Percentiles rank a stretch among this genome's conserved stretches.
Evolutionary conservation across 2,888 invertebrate genomes (phyloP).

Genomic region (Drosophila monieri): DNA sequence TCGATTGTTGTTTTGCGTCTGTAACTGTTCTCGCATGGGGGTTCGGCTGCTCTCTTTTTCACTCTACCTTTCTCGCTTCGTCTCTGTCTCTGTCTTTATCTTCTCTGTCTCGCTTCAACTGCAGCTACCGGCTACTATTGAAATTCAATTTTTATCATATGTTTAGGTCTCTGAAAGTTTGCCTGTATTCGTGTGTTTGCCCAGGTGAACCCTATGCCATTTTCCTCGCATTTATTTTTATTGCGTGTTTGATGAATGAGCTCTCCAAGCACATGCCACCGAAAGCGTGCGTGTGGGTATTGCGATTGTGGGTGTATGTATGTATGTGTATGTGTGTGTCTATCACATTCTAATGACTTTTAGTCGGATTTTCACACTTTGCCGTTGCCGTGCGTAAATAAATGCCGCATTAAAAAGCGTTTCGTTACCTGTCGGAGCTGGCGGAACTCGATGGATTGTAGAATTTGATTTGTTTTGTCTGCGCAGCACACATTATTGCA

Average conservation of each 20-base stretch:
- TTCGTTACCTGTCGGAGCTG: conserved; percentile 93
- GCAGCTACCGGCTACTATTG: conserved; percentile 54
- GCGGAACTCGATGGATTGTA: conserved; percentile 94
- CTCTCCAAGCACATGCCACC: conserved; percentile 43
- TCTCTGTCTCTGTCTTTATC: conserved; percentile 22
- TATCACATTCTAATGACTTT: conserved; percentile 38
- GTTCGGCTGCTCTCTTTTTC: neutral
- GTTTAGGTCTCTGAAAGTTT: conserved; percentile 24
- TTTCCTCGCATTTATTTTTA: conserved; percentile 43
- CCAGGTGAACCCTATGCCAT: conserved; percentile 26
- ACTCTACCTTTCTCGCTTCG: conserved; percentile 9
- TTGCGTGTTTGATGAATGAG: conserved; percentile 67
- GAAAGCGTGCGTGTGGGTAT: conserved; percentile 22
- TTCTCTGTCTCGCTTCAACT: conserved; percentile 34
- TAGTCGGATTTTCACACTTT: conserved; percentile 51
- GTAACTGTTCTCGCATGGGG: conserved; percentile 40
- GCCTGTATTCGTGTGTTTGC: conserved; percentile 20
- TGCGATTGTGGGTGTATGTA: neutral
- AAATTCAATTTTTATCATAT: conserved; percentile 51
- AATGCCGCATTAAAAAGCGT: conserved; percentile 25
- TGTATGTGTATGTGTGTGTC: conserved; percentile 16
- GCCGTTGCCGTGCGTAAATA: conserved; percentile 30
- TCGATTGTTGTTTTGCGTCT: conserved; percentile 26
- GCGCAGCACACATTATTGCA: conserved; percentile 74
- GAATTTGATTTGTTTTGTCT: conserved; percentile 86